Conservation (phyloP, 2,797 vertebrate genomes). For the Pachyuromys duprasi region DNA sequence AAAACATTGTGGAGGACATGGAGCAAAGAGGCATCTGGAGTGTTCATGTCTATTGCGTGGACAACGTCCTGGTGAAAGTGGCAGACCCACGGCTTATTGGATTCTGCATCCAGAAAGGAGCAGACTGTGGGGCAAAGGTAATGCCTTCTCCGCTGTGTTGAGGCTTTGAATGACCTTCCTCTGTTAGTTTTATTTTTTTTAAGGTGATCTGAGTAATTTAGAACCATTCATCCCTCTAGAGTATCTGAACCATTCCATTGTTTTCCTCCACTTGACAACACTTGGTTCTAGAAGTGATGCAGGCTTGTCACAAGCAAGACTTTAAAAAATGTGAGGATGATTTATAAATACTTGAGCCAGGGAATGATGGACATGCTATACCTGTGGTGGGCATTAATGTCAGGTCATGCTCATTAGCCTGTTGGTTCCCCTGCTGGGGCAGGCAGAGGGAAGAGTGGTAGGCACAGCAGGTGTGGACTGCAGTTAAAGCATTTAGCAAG, state of each 20-base stretch:
- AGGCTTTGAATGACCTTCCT: background rate
- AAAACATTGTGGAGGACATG: constrained; percentile 94
- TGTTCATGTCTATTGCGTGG: constrained; percentile 97
- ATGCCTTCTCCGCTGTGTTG: background rate
- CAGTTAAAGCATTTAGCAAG: background rate
- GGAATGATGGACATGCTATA: background rate
- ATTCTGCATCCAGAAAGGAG: constrained; percentile 95
- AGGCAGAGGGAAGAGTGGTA: background rate
- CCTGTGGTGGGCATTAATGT: background rate
- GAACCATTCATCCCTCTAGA: background rate
- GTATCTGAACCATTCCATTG: background rate
- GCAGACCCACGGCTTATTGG: constrained; percentile 97
- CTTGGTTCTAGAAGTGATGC: background rate
- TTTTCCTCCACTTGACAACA: background rate
- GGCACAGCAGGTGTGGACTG: background rate
- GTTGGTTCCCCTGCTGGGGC: background rate
- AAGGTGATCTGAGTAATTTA: background rate
- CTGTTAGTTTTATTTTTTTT: background rate
- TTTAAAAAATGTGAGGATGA: background rate
- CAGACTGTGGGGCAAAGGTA: constrained; percentile 98
- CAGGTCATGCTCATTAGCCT: background rate
- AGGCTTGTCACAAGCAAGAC: background rate
- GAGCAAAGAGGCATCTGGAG: constrained; percentile 90
- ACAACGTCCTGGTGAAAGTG: constrained; percentile 98
- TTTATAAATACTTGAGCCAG: background rate